These are phyloP conservation scores for Acrocephalus kingi DNA, from an alignment of 2,113 vertebrate genomes.

Conservation along the genomic window DNA sequence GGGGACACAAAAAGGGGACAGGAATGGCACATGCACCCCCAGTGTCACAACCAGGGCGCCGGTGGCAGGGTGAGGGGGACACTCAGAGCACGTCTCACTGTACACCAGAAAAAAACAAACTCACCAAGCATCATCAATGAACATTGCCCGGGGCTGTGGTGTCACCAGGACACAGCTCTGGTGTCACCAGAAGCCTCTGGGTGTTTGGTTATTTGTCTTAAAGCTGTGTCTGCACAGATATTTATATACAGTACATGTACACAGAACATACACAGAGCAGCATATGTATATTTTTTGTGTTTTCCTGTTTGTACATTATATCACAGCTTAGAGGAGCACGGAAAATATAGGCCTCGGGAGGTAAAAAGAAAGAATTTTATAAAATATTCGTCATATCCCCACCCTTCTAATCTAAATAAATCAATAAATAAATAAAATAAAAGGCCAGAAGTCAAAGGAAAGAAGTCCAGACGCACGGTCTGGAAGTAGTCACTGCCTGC, in stretches of 20 bases:
- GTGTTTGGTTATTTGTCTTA: background rate
- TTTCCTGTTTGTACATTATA: conserved; percentile 67
- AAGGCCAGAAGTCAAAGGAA: background rate
- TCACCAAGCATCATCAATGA: background rate
- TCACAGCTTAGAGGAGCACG: conserved; percentile 56
- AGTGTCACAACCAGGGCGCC: background rate
- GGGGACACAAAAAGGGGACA: conserved; percentile 27
- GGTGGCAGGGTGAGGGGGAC: background rate
- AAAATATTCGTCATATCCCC: conserved; percentile 24
- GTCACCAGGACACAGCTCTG: background rate
- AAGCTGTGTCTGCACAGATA: conserved; percentile 34
- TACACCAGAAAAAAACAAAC: background rate
- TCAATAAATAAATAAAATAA: background rate
- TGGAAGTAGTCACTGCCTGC: background rate
- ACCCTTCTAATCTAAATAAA: background rate
- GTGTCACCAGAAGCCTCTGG: conserved; percentile 3
- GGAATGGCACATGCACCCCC: conserved; percentile 17
- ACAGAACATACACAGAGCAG: conserved; percentile 66
- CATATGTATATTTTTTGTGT: conserved; percentile 29
- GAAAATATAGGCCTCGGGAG: conserved; percentile 27
- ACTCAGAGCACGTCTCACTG: conserved; percentile 20
- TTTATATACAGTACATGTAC: conserved; percentile 64
- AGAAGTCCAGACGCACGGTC: background rate
- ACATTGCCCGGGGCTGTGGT: background rate
- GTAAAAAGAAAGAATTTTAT: conserved; percentile 63